These are phyloP conservation scores for Centropus unirufus DNA, from an alignment of 2,113 vertebrate genomes.

Conservation along the genomic window DNA sequence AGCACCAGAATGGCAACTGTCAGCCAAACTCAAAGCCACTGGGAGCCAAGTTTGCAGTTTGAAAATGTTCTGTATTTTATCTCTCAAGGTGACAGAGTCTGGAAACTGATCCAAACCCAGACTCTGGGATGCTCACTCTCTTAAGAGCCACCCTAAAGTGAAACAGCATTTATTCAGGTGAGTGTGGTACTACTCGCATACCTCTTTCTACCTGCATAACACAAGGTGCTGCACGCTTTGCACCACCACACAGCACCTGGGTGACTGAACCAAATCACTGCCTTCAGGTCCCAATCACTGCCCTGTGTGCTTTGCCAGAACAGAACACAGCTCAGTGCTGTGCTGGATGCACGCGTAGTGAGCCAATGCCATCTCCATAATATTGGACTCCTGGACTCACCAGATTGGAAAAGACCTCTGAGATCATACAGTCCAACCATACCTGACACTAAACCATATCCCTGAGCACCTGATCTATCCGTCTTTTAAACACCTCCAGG, in stretches of 20 bases:
- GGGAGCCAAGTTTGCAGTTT: slow-evolving; percentile 6
- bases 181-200: background rate
- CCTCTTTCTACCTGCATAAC: background rate
- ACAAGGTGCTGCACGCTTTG: background rate
- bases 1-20: background rate
- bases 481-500: too few species aligned
- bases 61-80: slow-evolving; percentile 7
- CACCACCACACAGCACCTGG: background rate
- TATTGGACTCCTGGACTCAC: too few species aligned
- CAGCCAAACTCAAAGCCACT: slow-evolving; percentile 6
- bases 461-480: too few species aligned
- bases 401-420: too few species aligned
- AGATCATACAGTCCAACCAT: too few species aligned
- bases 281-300: background rate
- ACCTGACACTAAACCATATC: too few species aligned
- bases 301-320: background rate
- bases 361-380: background rate
- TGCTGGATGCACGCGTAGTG: background rate
- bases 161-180: background rate
- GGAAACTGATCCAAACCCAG: slow-evolving; percentile 9
- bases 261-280: background rate
- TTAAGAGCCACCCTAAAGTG: background rate
- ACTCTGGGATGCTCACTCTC: background rate
- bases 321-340: background rate
- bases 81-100: slow-evolving; percentile 12